These are phyloP conservation scores for Picathartes gymnocephalus DNA, from an alignment of 2,113 vertebrate genomes.

Conservation along the genomic window DNA sequence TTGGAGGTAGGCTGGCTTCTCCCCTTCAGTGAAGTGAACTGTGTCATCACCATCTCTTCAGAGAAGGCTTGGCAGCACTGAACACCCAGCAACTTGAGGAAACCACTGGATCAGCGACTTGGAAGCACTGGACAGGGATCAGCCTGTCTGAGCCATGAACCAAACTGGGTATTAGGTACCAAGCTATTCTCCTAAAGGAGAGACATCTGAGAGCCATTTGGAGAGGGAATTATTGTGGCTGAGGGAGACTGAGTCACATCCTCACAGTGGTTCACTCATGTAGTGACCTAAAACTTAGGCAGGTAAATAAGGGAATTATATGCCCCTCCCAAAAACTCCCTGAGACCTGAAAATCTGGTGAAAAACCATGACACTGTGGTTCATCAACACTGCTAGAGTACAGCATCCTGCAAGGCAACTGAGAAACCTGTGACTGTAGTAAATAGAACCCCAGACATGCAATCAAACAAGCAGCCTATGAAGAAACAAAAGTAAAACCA, in stretches of 20 bases:
- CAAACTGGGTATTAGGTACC: neutral
- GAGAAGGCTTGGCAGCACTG: slow-evolving; percentile 5
- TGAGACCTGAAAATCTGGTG: neutral
- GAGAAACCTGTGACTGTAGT: neutral
- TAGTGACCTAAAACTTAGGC: neutral
- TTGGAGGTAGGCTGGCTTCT: neutral
- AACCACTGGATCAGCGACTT: neutral
- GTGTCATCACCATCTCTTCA: neutral
- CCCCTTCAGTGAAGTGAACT: neutral
- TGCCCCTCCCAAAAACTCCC: neutral
- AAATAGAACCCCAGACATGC: neutral
- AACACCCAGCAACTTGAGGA: neutral
- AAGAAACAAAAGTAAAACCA: neutral
- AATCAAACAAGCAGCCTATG: neutral
- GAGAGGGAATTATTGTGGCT: neutral
- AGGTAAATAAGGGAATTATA: neutral
- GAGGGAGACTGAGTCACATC: neutral
- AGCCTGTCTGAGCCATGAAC: neutral
- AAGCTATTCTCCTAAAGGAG: neutral
- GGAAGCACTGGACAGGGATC: neutral
- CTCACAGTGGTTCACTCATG: neutral
- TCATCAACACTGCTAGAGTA: neutral
- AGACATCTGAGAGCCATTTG: slow-evolving; percentile 9
- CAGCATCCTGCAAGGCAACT: neutral
- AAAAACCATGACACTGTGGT: neutral